Percentiles rank a stretch among this genome's conserved stretches.
Evolutionary conservation across 2,113 vertebrate genomes (phyloP).

Genomic region (Chauna torquata): DNA sequence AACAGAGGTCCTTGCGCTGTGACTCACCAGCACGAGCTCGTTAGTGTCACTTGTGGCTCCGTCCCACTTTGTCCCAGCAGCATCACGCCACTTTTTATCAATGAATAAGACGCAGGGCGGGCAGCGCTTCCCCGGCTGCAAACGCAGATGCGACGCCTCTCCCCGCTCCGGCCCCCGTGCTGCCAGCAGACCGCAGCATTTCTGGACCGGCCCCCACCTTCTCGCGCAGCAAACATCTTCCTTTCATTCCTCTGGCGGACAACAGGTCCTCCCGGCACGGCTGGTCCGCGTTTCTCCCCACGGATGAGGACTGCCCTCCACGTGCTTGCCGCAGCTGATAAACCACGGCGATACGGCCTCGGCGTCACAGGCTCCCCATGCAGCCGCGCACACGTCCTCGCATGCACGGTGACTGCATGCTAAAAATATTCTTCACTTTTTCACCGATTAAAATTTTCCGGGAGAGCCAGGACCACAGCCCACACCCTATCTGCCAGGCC

Average conservation of each 20-base stretch:
- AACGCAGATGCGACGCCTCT: accelerated
- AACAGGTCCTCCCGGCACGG: background rate
- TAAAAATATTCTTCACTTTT: constrained; percentile 41
- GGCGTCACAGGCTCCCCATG: background rate
- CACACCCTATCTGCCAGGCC: constrained; percentile 2
- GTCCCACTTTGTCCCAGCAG: background rate
- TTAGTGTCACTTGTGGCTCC: background rate
- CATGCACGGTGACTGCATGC: background rate
- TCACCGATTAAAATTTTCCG: constrained; percentile 36
- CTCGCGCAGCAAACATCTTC: background rate
- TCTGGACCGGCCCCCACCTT: background rate
- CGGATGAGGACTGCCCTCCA: background rate
- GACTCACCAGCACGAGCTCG: background rate
- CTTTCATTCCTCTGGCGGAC: background rate
- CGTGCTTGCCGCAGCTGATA: background rate
- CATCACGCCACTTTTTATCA: background rate
- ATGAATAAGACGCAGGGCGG: background rate
- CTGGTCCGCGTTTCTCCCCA: background rate
- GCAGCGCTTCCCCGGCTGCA: background rate
- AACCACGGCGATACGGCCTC: background rate
- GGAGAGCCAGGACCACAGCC: background rate
- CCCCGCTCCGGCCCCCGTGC: background rate
- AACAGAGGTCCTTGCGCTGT: background rate
- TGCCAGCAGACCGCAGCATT: background rate
- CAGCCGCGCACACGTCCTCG: background rate